Base-by-base conservation (phyloP, 2,888 invertebrate species). In the Xanthorhoe spadicearia region DNA sequence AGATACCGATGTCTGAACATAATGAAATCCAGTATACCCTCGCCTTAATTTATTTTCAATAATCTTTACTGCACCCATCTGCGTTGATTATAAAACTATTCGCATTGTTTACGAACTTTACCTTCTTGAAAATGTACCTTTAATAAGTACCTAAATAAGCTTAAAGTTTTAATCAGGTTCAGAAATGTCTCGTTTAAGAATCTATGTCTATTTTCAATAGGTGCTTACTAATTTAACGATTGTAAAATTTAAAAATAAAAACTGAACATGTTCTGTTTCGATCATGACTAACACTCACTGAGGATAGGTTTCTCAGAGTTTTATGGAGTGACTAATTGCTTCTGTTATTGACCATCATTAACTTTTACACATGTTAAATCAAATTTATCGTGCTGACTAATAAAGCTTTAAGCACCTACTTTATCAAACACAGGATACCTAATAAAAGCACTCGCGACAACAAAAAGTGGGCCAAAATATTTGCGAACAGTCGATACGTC, bases 41-140 rank as follows among this genome's bases (percentile, higher is more conserved):
- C n/a, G n/a, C n/a, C n/a, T n/a, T n/a, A 6, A 48, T 48, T 48
- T 48, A 17, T 17, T 48, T 48, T 48, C 17, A 48, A 48, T 48
- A 15, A 48, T 8, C 48, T 48, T 8, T 15, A 48, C 8, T 48
- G 48, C 15, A 17, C 17, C 48, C 48, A 48, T 48, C 17, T 15
- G 15, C 17, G 48, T 48, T 48, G 15, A 48, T 48, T 48, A 48
- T 1, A 8, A 48, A 48, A 6, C 8, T 48, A 48, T 48, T 48
- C 7, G 48, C 48, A 17, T 13, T n/a, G 43, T 17, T 17, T n/a
- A 46, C 15, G 4, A n/a, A 46, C 2, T 8, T 38, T 38, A 23
- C 23, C 23, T 23, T 23, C 23, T 32, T 7, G 32, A 32, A 23
- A 23, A n/a, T n/a, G n/a, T n/a, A n/a, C n/a, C n/a, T n/a, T n/a